Percentiles rank a stretch among this genome's conserved stretches.
These are phyloP conservation scores for Corythoichthys haematopterus DNA, from an alignment of 2,113 vertebrate species.

Conservation along the genomic window DNA sequence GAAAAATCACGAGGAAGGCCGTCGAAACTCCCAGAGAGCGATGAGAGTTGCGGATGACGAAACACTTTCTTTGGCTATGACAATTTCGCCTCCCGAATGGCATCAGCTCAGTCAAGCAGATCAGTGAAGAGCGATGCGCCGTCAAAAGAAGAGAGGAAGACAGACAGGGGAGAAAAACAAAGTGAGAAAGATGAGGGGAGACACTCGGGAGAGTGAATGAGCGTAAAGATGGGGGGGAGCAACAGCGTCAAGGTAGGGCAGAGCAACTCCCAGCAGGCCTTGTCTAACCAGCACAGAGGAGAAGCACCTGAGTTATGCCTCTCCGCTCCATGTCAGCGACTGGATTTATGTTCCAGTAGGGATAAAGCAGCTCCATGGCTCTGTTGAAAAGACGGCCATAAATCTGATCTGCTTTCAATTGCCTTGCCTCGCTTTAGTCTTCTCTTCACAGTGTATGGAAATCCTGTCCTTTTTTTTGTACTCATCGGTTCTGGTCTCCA, in stretches of 20 bases:
- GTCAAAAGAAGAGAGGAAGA: slow-evolving; percentile 20
- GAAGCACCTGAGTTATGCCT: slow-evolving; percentile 64
- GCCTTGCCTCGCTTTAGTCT: slow-evolving; percentile 18
- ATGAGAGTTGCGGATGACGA: slow-evolving; percentile 21
- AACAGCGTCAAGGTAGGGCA: slow-evolving; percentile 21
- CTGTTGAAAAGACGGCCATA: slow-evolving; percentile 67
- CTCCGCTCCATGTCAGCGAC: slow-evolving; percentile 28
- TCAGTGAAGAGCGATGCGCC: slow-evolving; percentile 36
- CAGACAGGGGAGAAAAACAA: slow-evolving; percentile 16
- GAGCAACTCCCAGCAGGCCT: slow-evolving; percentile 42
- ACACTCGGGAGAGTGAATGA: slow-evolving; percentile 31
- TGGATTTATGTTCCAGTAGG: slow-evolving; percentile 64
- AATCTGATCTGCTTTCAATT: slow-evolving; percentile 69
- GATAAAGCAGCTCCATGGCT: slow-evolving; percentile 63
- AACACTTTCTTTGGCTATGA: slow-evolving; percentile 41
- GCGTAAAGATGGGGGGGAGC: slow-evolving; percentile 12
- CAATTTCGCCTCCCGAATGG: slow-evolving; percentile 59
- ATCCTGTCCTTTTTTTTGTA: no score
- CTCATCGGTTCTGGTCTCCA: no score
- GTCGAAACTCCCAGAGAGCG: not conserved
- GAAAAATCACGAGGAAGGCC: no score
- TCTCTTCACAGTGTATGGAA: no score
- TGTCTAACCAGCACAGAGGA: slow-evolving; percentile 50
- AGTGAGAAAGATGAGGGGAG: slow-evolving; percentile 16
- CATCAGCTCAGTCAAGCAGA: slow-evolving; percentile 47